Evolutionary conservation across 2,113 vertebrate species (phyloP).

Genomic region (Ahaetulla prasina): DNA sequence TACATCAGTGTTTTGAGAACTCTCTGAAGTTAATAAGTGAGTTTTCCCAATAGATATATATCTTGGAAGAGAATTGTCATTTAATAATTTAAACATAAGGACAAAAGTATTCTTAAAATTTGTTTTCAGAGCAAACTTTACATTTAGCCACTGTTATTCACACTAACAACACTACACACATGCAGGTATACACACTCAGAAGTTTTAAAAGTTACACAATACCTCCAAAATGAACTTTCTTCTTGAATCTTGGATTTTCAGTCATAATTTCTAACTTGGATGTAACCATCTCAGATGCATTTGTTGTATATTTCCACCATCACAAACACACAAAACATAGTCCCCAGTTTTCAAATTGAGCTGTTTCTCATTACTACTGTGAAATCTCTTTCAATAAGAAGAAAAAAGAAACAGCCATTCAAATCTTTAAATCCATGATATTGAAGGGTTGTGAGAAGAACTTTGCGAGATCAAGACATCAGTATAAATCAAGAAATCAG

Average conservation of each 20-base stretch:
- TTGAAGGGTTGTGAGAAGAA: slow-evolving; percentile 16
- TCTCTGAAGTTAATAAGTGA: neutral
- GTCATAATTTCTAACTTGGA: slow-evolving; percentile 61
- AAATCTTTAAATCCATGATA: neutral
- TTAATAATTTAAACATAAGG: neutral
- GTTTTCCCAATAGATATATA: neutral
- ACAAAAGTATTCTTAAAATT: slow-evolving; percentile 6
- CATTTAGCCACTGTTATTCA: neutral
- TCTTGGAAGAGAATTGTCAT: neutral
- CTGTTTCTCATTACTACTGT: slow-evolving; percentile 9
- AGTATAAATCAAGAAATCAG: slow-evolving; percentile 20
- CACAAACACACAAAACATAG: neutral
- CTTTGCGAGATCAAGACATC: slow-evolving; percentile 7
- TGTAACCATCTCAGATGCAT: slow-evolving; percentile 60
- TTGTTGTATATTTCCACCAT: slow-evolving; percentile 29
- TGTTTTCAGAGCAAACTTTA: neutral
- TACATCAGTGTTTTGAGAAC: neutral
- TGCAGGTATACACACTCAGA: neutral
- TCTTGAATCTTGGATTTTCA: slow-evolving; percentile 65
- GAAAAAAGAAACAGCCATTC: neutral
- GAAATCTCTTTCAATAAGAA: slow-evolving; percentile 13
- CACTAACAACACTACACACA: neutral
- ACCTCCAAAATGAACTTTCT: slow-evolving; percentile 70
- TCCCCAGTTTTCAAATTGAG: slow-evolving; percentile 25
- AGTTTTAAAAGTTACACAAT: slow-evolving; percentile 28